phyloP scores from a whole-genome alignment of 2,888 invertebrate species.

The Adelphocoris suturalis region DNA sequence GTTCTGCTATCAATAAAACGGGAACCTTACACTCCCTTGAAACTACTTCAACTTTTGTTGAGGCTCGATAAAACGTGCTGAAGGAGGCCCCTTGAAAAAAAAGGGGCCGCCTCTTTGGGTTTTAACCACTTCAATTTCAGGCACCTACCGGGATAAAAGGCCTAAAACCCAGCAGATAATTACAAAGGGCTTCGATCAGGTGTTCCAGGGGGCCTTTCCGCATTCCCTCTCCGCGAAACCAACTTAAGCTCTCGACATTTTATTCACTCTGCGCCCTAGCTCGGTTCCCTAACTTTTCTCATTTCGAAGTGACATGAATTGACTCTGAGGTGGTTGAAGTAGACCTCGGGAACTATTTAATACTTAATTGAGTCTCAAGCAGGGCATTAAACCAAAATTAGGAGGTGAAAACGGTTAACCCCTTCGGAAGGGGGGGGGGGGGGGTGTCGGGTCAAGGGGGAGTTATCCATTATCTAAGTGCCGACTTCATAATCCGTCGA shows the following conservation, averaged over 20 bases:
- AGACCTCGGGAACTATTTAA: neutral
- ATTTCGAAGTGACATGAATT: constrained; percentile 39
- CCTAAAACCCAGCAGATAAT: constrained; percentile 3
- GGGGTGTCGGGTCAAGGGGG: no score
- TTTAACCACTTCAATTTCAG: constrained; percentile 11
- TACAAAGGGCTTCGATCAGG: constrained; percentile 23
- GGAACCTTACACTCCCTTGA: no score
- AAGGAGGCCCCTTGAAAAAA: neutral
- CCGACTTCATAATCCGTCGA: neutral
- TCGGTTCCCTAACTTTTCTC: neutral
- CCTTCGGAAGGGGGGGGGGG: neutral
- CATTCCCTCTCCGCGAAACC: neutral
- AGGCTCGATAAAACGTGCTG: neutral
- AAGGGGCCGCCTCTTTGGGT: neutral
- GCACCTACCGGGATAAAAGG: neutral
- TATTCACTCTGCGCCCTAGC: neutral
- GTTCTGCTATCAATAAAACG: no score
- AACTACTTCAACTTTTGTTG: no score
- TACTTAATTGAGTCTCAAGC: constrained; percentile 36
- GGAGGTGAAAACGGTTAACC: constrained; percentile 29
- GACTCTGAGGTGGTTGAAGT: constrained; percentile 7
- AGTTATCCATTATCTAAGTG: neutral
- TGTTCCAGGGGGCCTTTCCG: neutral
- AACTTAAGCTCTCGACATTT: constrained; percentile 23
- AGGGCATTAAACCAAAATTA: constrained; percentile 16